Evolutionary conservation across 2,113 vertebrate species (phyloP).

Genomic region (Procavia capensis): DNA sequence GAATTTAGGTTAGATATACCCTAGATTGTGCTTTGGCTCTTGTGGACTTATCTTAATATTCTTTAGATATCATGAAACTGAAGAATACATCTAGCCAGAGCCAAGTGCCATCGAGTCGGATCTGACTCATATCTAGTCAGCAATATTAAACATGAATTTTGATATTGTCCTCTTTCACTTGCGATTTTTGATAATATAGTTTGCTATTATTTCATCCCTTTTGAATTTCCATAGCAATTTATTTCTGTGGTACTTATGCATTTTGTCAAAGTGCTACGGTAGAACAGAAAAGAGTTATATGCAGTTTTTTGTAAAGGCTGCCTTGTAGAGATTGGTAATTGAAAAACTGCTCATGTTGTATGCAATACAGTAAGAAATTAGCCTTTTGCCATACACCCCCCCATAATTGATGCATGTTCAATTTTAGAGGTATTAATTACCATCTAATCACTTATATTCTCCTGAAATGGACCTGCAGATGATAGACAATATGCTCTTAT

Average conservation of each 20-base stretch:
- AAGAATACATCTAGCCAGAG: slow-evolving; percentile 28
- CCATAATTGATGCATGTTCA: neutral
- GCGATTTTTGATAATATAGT: slow-evolving; percentile 7
- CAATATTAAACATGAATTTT: slow-evolving; percentile 19
- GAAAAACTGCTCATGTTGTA: neutral
- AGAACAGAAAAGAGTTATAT: slow-evolving; percentile 51
- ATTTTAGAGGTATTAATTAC: neutral
- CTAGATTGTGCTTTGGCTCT: neutral
- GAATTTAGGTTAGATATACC: neutral
- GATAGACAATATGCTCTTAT: neutral
- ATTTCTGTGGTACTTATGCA: neutral
- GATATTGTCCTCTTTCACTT: neutral
- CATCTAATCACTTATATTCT: neutral
- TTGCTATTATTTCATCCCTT: slow-evolving; percentile 29
- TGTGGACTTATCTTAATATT: neutral
- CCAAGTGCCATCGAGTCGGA: too few species aligned
- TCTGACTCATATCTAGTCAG: too few species aligned
- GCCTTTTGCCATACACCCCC: neutral
- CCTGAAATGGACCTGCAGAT: neutral
- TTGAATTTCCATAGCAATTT: slow-evolving; percentile 51
- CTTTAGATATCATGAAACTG: neutral
- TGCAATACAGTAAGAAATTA: neutral
- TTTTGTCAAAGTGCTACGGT: slow-evolving; percentile 26
- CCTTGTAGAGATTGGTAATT: neutral
- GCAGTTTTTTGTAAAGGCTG: neutral